These are phyloP conservation scores for Amiota communis DNA, from an alignment of 2,888 invertebrate species.

Conservation along the genomic window DNA sequence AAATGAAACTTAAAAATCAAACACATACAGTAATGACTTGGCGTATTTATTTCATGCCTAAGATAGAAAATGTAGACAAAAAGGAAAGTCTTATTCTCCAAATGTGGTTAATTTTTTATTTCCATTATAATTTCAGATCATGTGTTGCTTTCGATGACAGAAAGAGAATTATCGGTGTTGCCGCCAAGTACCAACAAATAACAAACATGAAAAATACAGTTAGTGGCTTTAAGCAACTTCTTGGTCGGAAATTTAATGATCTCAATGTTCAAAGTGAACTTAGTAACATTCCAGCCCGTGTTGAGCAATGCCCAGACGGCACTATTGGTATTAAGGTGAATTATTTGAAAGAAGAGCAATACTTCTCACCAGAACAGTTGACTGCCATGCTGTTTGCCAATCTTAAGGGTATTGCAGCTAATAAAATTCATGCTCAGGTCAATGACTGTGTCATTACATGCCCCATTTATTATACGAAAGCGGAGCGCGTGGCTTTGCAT, in stretches of 20 bases:
- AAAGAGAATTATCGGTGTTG: constrained; percentile 94
- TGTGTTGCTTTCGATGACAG: constrained; percentile 96
- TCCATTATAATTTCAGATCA: constrained; percentile 81
- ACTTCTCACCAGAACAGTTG: constrained; percentile 94
- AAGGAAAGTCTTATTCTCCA: background rate
- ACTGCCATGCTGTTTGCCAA: constrained; percentile 98
- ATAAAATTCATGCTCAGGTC: constrained; percentile 86
- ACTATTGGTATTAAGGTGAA: constrained; percentile 90
- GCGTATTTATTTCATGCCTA: background rate
- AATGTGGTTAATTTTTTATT: constrained; percentile 14
- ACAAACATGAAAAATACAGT: constrained; percentile 98
- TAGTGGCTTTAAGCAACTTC: constrained; percentile 91
- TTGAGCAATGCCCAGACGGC: constrained; percentile 84
- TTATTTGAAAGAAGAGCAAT: constrained; percentile 89
- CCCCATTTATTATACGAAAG: constrained; percentile 95
- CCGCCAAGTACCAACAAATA: constrained; percentile 96
- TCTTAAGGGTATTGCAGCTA: constrained; percentile 91
- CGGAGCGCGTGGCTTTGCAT: constrained; percentile 91
- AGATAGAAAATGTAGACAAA: too few species aligned
- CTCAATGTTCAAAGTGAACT: constrained; percentile 90
- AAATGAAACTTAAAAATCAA: background rate
- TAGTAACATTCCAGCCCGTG: constrained; percentile 84
- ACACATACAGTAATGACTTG: background rate
- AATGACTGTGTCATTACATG: constrained; percentile 95
- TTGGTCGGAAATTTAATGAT: constrained; percentile 93